Base-by-base conservation (phyloP, 2,113 vertebrate species). In the Stigmatopora argus region DNA sequence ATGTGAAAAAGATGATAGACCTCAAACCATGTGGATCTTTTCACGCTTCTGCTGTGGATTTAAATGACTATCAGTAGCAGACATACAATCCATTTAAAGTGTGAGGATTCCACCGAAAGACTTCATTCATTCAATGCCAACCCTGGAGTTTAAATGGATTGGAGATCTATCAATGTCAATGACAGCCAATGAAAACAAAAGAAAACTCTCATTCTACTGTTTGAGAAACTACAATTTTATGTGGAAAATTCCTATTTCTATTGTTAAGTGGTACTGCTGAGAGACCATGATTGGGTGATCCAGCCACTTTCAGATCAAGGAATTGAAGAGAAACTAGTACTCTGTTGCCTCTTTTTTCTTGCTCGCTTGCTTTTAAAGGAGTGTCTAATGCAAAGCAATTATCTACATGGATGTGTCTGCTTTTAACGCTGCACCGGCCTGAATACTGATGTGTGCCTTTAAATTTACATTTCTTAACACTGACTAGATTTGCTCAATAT, bases 261-360 rank as follows among this genome's bases (percentile, higher is more conserved):
- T 78, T 74, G 19, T 38, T 23, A 70, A 66, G 80, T 81, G 69
- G 70, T 78, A 52, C 19, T 67, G 60, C 70, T 31, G 26, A 74
- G 80, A 74, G 51, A 59, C 45, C 19, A n/a, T 35, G 52, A 47
- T 70, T 72, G 74, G 69, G 79, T 73, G 78, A 70, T 63, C 74
- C 72, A 74, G 80, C 73, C 77, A 78, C 76, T 72, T 85, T 81
- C 38, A 83, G 86, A 89, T 88, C 85, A 88, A 73, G 15, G 10
- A 64, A 70, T 63, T 73, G 69, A 68, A 73, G 84, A 75, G 78
- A 67, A 74, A 77, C 59, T 17, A 55, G 12, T 62, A 56, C 53
- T 56, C 57, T 74, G 23, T 67, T 72, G 44, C 74, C 66, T 67
- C 75, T 34, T 71, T 53, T 82, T 77, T 71, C 67, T 78, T 67